A percentile compares a stretch with the other conserved stretches of the same genome.
Conservation (phyloP, 2,113 vertebrate genomes). For the Chaetops frenatus region DNA sequence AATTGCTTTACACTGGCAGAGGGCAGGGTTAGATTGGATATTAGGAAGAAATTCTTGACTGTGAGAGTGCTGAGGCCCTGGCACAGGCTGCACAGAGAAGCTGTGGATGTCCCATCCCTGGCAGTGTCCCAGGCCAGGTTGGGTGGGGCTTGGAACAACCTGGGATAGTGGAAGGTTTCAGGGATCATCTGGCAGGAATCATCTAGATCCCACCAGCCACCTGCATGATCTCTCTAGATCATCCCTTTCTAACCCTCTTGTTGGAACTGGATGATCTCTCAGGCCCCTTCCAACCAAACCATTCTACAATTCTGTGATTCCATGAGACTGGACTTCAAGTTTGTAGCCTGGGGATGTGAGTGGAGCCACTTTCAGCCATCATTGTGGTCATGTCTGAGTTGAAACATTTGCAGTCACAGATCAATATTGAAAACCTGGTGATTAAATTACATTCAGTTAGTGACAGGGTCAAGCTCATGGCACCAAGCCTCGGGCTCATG, state of each 20-base stretch:
- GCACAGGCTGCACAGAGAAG: not conserved
- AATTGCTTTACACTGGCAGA: not conserved
- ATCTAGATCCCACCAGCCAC: not conserved
- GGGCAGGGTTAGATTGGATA: too few species aligned
- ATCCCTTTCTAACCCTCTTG: not conserved
- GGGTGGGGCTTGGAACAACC: not conserved
- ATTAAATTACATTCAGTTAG: not conserved
- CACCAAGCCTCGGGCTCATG: not conserved
- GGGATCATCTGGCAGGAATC: not conserved
- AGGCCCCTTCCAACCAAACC: not conserved
- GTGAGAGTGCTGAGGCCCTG: fast-evolving
- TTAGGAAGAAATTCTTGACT: not conserved
- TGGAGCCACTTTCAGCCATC: fast-evolving
- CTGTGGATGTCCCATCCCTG: not conserved
- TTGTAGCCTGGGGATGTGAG: not conserved
- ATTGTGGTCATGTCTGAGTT: fast-evolving
- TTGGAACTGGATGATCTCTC: not conserved
- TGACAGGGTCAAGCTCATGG: not conserved
- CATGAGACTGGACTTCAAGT: not conserved
- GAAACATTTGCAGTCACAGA: not conserved
- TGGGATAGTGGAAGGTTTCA: not conserved
- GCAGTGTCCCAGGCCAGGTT: fast-evolving
- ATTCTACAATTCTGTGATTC: not conserved
- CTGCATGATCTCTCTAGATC: too few species aligned
- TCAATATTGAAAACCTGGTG: not conserved